Conservation (phyloP, 2,797 vertebrate species). For the Scarus forsteni region DNA sequence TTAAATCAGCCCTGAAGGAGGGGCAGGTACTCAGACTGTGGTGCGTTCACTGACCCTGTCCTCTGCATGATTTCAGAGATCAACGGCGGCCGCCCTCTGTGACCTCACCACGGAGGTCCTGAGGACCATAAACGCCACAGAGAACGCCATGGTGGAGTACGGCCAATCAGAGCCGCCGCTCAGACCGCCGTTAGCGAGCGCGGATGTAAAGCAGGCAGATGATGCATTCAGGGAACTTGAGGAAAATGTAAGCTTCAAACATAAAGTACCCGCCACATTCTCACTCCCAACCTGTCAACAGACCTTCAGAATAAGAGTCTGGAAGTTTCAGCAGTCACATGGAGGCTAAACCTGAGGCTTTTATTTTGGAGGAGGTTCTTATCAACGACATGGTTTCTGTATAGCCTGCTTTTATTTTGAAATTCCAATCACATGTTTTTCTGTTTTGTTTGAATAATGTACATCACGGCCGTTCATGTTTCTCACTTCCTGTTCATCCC, state of each 20-base stretch:
- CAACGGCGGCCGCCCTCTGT: constrained; percentile 87
- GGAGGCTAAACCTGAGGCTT: not conserved
- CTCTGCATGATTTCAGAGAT: constrained; percentile 87
- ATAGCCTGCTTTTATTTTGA: too few species aligned
- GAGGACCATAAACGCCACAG: constrained; percentile 89
- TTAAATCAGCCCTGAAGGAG: too few species aligned
- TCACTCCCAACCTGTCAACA: not conserved
- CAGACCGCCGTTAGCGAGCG: constrained; percentile 73
- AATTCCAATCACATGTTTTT: too few species aligned
- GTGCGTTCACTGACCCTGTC: constrained; percentile 57
- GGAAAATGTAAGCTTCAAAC: constrained; percentile 87
- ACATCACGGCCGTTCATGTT: too few species aligned
- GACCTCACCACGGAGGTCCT: constrained; percentile 90
- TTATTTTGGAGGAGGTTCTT: not conserved
- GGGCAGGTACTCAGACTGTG: too few species aligned
- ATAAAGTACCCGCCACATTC: not conserved
- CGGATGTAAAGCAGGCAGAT: constrained; percentile 83
- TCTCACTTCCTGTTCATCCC: not conserved
- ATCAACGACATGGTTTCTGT: too few species aligned
- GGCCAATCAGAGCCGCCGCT: constrained; percentile 74
- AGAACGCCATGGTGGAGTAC: constrained; percentile 85
- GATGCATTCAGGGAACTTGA: constrained; percentile 88
- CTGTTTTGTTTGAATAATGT: too few species aligned
- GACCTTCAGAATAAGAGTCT: not conserved
- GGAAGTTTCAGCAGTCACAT: not conserved